phyloP scores from a whole-genome alignment of 2,113 vertebrate genomes.

The Gopherus flavomarginatus region DNA sequence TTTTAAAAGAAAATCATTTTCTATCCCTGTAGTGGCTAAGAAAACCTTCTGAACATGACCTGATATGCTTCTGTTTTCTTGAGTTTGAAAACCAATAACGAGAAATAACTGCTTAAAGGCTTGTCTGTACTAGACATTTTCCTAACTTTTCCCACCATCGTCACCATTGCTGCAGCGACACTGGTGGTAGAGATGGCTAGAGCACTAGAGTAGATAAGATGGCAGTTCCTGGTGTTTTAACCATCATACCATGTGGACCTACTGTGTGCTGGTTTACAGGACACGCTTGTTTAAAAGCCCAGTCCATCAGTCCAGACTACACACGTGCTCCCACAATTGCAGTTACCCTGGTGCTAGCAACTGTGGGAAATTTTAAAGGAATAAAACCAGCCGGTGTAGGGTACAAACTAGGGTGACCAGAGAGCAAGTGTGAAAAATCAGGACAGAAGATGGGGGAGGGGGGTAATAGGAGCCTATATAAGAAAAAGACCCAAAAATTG shows the following conservation, averaged over 20 bases:
- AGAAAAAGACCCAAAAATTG: too few relatives aligned
- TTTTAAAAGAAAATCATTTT: not conserved
- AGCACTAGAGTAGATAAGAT: not conserved
- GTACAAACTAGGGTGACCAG: not conserved
- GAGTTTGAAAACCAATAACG: not conserved
- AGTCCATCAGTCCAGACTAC: not conserved
- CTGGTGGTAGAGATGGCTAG: not conserved
- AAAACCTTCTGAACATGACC: not conserved
- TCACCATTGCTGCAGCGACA: not conserved
- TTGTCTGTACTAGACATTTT: fast-evolving
- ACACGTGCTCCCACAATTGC: not conserved
- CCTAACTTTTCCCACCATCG: not conserved
- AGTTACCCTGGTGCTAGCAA: not conserved
- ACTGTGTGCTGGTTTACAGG: not conserved
- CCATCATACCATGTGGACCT: not conserved
- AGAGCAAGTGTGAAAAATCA: too few relatives aligned
- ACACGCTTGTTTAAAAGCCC: not conserved
- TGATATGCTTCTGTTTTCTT: not conserved
- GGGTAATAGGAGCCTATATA: too few relatives aligned
- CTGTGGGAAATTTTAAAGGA: not conserved
- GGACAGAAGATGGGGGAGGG: too few relatives aligned
- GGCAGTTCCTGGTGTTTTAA: not conserved
- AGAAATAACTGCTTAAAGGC: not conserved
- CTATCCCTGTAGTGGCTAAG: not conserved
- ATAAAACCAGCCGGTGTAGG: not conserved